phyloP scores from a whole-genome alignment of 2,113 vertebrate genomes.

The Prionailurus bengalensis region DNA sequence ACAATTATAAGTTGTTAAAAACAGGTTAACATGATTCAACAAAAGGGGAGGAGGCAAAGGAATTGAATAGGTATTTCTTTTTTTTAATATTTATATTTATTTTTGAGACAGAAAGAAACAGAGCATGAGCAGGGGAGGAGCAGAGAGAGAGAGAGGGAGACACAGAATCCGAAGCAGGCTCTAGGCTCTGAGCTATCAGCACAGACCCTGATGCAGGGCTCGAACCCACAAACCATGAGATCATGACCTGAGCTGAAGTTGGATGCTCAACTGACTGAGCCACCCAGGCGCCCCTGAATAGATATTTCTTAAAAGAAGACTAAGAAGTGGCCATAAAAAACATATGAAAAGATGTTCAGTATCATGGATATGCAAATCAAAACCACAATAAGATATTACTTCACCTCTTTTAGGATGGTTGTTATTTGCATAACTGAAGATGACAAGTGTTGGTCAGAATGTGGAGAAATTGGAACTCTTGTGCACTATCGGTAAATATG shows the following conservation, averaged over 20 bases:
- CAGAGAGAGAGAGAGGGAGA: too few species aligned
- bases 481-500: not conserved
- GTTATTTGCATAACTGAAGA: not conserved
- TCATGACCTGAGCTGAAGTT: too few species aligned
- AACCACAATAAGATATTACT: not conserved
- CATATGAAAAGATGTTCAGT: not conserved
- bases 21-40: not conserved
- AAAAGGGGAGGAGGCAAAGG: not conserved
- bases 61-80: not conserved
- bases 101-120: too few species aligned
- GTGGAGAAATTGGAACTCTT: not conserved
- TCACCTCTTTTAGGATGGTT: not conserved
- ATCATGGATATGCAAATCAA: not conserved
- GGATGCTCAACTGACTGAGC: too few species aligned
- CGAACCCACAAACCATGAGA: too few species aligned
- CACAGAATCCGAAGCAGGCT: too few species aligned
- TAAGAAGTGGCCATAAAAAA: not conserved
- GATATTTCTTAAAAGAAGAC: not conserved
- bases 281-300: too few species aligned
- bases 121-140: too few species aligned
- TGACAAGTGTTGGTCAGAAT: not conserved
- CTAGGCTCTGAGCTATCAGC: too few species aligned
- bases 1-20: not conserved
- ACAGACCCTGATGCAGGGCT: too few species aligned
- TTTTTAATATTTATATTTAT: too few species aligned